These are phyloP conservation scores for Crotalus horridus DNA, from an alignment of 2,113 vertebrate species.

Conservation along the genomic window DNA sequence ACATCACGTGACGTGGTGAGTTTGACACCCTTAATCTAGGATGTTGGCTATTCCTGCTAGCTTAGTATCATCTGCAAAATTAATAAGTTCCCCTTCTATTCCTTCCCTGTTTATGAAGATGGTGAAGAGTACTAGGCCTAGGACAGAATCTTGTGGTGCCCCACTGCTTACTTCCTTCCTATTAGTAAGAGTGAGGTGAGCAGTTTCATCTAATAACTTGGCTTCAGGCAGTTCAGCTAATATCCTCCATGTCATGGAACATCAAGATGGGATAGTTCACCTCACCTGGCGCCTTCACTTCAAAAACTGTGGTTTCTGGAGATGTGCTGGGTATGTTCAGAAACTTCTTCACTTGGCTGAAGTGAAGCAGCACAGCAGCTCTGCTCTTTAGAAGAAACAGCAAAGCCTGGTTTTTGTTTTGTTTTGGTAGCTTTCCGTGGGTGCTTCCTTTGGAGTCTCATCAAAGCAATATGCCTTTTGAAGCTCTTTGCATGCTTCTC, in stretches of 20 bases:
- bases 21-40: too few relatives aligned
- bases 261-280: neutral
- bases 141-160: too few relatives aligned
- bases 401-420: neutral
- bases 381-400: neutral
- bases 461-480: neutral
- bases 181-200: neutral
- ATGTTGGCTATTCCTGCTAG: too few relatives aligned
- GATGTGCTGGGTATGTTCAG: neutral
- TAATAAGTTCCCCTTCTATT: too few relatives aligned
- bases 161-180: neutral
- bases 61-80: too few relatives aligned
- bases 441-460: neutral
- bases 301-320: neutral
- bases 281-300: neutral
- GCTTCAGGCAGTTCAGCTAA: neutral
- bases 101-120: too few relatives aligned
- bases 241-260: neutral
- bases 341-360: neutral
- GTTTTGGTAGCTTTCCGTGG: neutral
- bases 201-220: neutral
- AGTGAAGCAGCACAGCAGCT: neutral
- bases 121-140: too few relatives aligned
- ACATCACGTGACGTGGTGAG: too few relatives aligned
- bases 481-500: neutral